Base-by-base conservation (phyloP, 1,140 invertebrate genomes). In the Muscidifurax raptorellus region DNA sequence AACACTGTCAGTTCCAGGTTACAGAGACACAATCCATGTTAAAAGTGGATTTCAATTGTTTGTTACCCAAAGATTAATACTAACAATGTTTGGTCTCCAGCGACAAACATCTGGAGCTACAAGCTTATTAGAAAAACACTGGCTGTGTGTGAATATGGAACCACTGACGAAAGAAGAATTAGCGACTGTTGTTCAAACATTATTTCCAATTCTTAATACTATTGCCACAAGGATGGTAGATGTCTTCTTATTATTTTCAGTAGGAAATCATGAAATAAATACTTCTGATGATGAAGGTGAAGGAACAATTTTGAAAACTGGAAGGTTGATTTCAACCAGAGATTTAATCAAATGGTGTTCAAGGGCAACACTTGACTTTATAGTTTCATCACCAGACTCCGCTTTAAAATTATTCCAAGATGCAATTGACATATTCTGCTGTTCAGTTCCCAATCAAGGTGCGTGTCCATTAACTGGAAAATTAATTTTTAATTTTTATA, bases 291-390 rank as follows among this genome's bases (percentile, higher is more conserved):
- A 75, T 36, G 67, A 89, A 83, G 15, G 83, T 52, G 76, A 90
- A 89, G 83, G 86, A 69, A 82, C 78, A 18, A 88, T 93, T 9
- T 90, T 94, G 80, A 92, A 93, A 89, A 94, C 94, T 36, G 94
- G 95, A 4, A 94, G 96, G 88, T 90, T 96, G 25, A 96, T 95
- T 27, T 97, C 96, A 1, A 97, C 96, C 0, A 95, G 98, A 87
- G 98, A 99, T 95, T 94, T 99, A 15, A 95, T 99, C 83, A 99
- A 99, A 92, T 98, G 98, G 96, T 99, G 98, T 90, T 93, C 95
- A 18, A 94, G 98, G 89, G 95, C 97, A 12, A 93, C 95, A 28
- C 90, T 95, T 18, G 95, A 96, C 88, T 98, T 97, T 91, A 94
- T 97, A 88, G 95, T 97, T 1, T 95, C 95, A 0, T 96, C 96